A percentile compares a stretch with the other conserved stretches of the same genome.
Conservation (phyloP, 2,888 invertebrate species). For the Trichopria drosophilae region DNA sequence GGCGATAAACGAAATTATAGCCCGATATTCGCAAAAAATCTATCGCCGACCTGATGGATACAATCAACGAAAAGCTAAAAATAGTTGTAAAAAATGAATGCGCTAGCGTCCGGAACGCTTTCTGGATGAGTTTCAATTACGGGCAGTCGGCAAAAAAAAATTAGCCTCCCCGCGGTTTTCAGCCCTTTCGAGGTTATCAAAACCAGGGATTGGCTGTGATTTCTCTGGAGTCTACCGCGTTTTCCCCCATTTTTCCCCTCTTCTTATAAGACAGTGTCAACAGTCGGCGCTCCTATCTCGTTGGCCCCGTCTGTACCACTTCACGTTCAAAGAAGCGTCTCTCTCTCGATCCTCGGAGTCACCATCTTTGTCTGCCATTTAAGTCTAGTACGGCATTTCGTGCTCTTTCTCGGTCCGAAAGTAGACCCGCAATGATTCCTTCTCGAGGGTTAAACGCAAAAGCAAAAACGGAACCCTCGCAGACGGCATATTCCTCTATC, state of each 20-base stretch:
- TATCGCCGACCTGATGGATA: too few species aligned
- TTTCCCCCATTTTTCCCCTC: too few species aligned
- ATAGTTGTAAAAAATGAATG: too few species aligned
- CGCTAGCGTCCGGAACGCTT: too few species aligned
- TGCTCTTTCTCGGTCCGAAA: background rate
- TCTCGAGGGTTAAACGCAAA: conserved; percentile 9
- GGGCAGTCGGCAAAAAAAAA: too few species aligned
- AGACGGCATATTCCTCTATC: conserved; percentile 1
- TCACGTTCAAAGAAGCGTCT: conserved; percentile 9
- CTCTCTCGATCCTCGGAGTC: conserved; percentile 6
- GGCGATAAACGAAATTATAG: too few species aligned
- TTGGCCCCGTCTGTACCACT: background rate
- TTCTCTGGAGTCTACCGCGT: background rate
- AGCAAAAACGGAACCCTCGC: background rate
- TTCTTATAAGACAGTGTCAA: conserved; percentile 5
- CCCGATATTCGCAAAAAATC: too few species aligned
- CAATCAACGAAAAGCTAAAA: too few species aligned
- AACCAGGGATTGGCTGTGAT: conserved; percentile 3
- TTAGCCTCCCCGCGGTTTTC: background rate
- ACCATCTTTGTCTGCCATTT: too few species aligned
- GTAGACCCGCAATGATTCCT: conserved; percentile 9
- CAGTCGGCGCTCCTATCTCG: conserved; percentile 6
- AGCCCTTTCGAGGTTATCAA: background rate
- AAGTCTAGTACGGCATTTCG: too few species aligned
- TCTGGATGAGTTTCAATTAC: too few species aligned